Evolutionary conservation across 2,113 vertebrate species (phyloP), one percentile per base, ranked within the genome.

Genomic region (Cygnus buccinator): DNA sequence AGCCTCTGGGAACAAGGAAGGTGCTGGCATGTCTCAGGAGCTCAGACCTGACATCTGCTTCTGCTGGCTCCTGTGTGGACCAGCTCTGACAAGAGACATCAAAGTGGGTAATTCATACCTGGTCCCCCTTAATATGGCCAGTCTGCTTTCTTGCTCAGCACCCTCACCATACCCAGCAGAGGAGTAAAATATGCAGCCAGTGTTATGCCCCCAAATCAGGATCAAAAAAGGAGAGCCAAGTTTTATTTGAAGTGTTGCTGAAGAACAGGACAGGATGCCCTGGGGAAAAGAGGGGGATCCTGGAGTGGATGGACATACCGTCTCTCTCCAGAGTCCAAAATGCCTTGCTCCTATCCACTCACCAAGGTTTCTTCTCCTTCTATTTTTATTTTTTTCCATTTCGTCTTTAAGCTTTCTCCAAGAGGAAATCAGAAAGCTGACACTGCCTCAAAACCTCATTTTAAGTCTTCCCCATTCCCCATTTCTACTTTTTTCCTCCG

Each of bases 361-460:
- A 1, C 13, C 35, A 50, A 62, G 10, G 3, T 29, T 78, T 74
- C 18, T 71, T n/a, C 81, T 22, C 14, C n/a, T 55, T 71, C 37
- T 78, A 0, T 37, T 74, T 62, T 55, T 37, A 28, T 1, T 1
- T 65, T 46, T 29, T 4, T 2, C 8, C 11, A 28, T 5, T 68
- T 79, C 66, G 28, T 63, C 21, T 33, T 5, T 78, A 19, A 29
- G 35, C 8, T 74, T 96, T 87, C 28, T 87, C 37, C 16, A 83
- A 70, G 37, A 87, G 29, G 67, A 89, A 87, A 91, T 31, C 29
- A 72, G 48, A 83, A 92, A 80, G 26, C 13, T 93, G 46, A 62
- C 37, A 61, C 31, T 62, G 61, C 44, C 46, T 63, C 52, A 44
- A 59, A 80, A 55, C 10, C 46, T 78, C 29, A 9, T 59, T 93